Percentiles rank a stretch among this genome's conserved stretches.
These are phyloP conservation scores for Phaethornis superciliosus DNA, from an alignment of 2,113 vertebrate species.

Conservation along the genomic window DNA sequence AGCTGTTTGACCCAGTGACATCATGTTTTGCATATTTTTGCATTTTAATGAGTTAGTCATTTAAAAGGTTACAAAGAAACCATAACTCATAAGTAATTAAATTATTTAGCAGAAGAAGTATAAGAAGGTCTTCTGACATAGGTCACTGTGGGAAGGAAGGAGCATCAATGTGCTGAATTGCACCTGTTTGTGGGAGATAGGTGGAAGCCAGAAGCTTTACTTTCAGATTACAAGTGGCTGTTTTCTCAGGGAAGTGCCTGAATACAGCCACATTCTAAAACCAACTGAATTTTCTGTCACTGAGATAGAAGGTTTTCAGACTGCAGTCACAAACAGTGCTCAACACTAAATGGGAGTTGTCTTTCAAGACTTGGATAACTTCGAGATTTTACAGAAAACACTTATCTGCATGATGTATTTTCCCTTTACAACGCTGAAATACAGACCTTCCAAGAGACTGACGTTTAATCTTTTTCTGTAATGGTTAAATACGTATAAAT, in stretches of 20 bases:
- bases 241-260: conserved; percentile 30
- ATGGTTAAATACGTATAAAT: conserved; percentile 12
- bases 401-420: not conserved
- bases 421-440: not conserved
- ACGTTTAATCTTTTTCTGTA: conserved; percentile 10
- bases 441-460: not conserved
- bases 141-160: conserved; percentile 71
- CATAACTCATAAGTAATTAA: conserved; percentile 83
- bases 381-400: not conserved
- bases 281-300: not conserved
- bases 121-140: conserved; percentile 69
- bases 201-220: not conserved
- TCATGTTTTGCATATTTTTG: conserved; percentile 82
- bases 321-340: not conserved
- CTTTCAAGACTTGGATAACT: not conserved
- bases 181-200: conserved; percentile 65
- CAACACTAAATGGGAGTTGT: conserved; percentile 7
- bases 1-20: conserved; percentile 81
- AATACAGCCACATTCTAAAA: not conserved
- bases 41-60: conserved; percentile 79
- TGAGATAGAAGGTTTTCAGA: not conserved
- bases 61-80: conserved; percentile 82
- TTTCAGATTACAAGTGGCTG: not conserved
- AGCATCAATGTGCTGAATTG: conserved; percentile 37
- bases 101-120: conserved; percentile 78